Evolutionary conservation across 2,797 vertebrate genomes (phyloP), one percentile per base, ranked within the genome.

Genomic region (Aldrovandia affinis): DNA sequence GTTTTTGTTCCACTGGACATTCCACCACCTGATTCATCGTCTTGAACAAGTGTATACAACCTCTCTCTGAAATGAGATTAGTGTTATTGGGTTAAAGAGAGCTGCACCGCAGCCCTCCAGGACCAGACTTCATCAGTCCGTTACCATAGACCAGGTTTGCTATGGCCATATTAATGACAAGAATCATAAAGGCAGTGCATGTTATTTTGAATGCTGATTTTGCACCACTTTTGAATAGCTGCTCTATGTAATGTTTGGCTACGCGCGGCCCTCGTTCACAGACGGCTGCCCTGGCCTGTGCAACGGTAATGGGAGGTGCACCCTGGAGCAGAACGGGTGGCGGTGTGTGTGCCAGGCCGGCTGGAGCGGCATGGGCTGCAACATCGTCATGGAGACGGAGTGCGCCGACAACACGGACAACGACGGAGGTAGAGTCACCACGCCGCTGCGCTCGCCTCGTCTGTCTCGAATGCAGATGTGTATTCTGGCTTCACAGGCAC

Each of bases 241-340:
- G 63, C 10, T 6, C 5, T 18, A 18, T 73, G n/a, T n/a, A n/a
- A n/a, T n/a, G n/a, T n/a, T n/a, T n/a, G n/a, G n/a, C n/a, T n/a
- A n/a, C n/a, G n/a, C n/a, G n/a, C n/a, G n/a, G n/a, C n/a, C n/a
- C n/a, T n/a, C 90, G 57, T 87, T 39, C 91, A 80, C 78, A 96
- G 96, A 96, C 91, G 96, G 96, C 28, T 96, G 96, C 73, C 96
- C 96, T 1, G 95, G 96, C 22, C 94, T 96, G 47, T 96, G 96
- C 86, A 95, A 96, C 50, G 96, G 95, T 87, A 96, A 96, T 88
- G 96, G 96, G 44, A 93, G 96, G 68, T 96, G 96, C 80, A 96
- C 93, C 55, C 92, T 93, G 75, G 96, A 96, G 89, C 95, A 96
- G 90, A 96, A 95, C 47, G 96, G 95, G 42, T 96, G 96, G 96